phyloP scores from a whole-genome alignment of 30 jellyfish, hydroid and myxozoan species.

The Cassiopea andromeda region DNA sequence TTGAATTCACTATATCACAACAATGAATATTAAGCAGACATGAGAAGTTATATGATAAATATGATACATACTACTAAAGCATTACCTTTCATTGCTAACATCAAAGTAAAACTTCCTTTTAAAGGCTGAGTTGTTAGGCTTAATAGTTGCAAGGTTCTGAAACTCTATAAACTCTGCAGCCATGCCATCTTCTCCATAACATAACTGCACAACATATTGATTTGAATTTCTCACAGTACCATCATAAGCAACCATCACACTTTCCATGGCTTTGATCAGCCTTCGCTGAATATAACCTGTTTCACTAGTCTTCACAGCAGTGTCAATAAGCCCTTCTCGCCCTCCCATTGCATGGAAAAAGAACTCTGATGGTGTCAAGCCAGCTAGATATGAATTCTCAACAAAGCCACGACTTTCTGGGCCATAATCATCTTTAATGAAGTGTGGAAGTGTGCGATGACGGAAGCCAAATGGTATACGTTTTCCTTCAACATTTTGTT shows the following conservation, averaged over 20 bases:
- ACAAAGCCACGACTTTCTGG: slow-evolving; percentile 99
- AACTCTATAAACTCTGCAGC: slow-evolving; percentile 96
- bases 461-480: slow-evolving; percentile 99
- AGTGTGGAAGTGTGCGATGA: slow-evolving; percentile 99
- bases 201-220: slow-evolving; percentile 90
- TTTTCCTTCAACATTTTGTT: slow-evolving; percentile 99
- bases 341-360: slow-evolving; percentile 99
- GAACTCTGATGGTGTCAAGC: slow-evolving; percentile 98
- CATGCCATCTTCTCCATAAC: slow-evolving; percentile 99
- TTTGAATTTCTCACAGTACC: slow-evolving; percentile 98
- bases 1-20: too few relatives aligned
- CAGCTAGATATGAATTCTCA: slow-evolving; percentile 98
- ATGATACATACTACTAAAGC: neutral
- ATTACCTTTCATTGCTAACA: slow-evolving; percentile 90
- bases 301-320: slow-evolving; percentile 99
- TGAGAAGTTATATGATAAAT: too few relatives aligned
- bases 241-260: slow-evolving; percentile 99
- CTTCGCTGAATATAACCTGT: slow-evolving; percentile 99
- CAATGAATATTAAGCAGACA: neutral
- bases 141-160: slow-evolving; percentile 82
- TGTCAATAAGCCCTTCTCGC: slow-evolving; percentile 99
- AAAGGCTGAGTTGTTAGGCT: slow-evolving; percentile 84
- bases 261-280: slow-evolving; percentile 98
- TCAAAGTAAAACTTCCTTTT: slow-evolving; percentile 88
- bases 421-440: slow-evolving; percentile 99